Evolutionary conservation across 2,888 invertebrate species (phyloP), one percentile per base, ranked within the genome.

Genomic region (Taenaris catops): DNA sequence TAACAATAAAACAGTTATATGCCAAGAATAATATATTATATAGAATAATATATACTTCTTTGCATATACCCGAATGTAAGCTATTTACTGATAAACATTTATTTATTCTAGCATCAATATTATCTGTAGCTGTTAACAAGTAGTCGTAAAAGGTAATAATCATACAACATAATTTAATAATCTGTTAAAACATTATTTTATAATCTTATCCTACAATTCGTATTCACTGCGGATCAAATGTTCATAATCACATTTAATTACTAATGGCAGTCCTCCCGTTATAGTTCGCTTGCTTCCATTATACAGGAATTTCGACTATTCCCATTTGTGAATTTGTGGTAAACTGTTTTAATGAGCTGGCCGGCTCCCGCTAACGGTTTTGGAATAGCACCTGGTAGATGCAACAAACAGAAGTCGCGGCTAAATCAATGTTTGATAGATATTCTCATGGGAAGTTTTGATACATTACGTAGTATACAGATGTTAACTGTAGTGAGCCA

Each of bases 231-330:
- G 7, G n/a, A 53, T 51, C 53, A 56, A 54, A 55, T 58, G 55
- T 58, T 48, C 38, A 55, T 65, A 62, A 65, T 61, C 60, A 52
- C 66, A 71, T 72, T 71, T 68, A 69, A 76, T 80, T 66, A 70
- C 58, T 38, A 47, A 47, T 44, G 55, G 57, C 52, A 45, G 53
- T 48, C 40, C 50, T 46, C 55, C 44, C 55, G 56, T 14, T 59
- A 68, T 64, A 62, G 55, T 56, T 55, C 56, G 58, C 40, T 34
- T 21, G 35, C 19, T 29, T 19, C 29, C 37, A 46, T 34, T 47
- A 44, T 46, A 35, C 37, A 37, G 44, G 41, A 34, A 47, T 49
- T 44, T 27, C 26, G 47, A 34, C 25, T 39, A 49, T 52, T 48
- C 41, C 44, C 39, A 46, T 43, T 47, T 46, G 48, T 44, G 48